Evolutionary conservation across 2,797 vertebrate species (phyloP).

Genomic region (Parauchenoglanis punctatus): DNA sequence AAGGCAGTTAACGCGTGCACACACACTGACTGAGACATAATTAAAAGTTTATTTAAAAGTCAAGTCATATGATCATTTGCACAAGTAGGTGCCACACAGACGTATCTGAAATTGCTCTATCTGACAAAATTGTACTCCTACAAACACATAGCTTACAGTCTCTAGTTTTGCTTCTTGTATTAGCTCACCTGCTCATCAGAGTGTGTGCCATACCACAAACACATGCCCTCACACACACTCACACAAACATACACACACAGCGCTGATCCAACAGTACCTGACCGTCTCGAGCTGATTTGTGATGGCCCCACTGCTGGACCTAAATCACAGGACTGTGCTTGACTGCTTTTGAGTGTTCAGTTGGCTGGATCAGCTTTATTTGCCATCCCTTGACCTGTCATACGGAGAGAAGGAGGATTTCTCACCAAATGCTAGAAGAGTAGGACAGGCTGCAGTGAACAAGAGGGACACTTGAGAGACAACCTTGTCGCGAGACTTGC

Average conservation of each 20-base stretch:
- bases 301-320: slow-evolving; percentile 33
- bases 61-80: slow-evolving; percentile 41
- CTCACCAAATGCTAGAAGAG: slow-evolving; percentile 22
- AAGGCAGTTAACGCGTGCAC: slow-evolving; percentile 20
- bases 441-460: slow-evolving; percentile 22
- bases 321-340: slow-evolving; percentile 38
- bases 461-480: slow-evolving; percentile 26
- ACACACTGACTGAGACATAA: slow-evolving; percentile 17
- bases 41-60: slow-evolving; percentile 30
- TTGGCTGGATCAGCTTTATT: slow-evolving; percentile 46
- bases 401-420: slow-evolving; percentile 19
- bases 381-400: slow-evolving; percentile 27
- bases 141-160: slow-evolving; percentile 44
- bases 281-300: slow-evolving; percentile 33
- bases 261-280: slow-evolving; percentile 29
- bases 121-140: slow-evolving; percentile 29
- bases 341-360: slow-evolving; percentile 25
- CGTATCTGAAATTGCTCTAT: slow-evolving; percentile 57
- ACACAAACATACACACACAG: neutral
- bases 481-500: slow-evolving; percentile 22
- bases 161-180: slow-evolving; percentile 38
- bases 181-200: slow-evolving; percentile 20
- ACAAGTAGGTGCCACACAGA: slow-evolving; percentile 43
- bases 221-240: neutral
- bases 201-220: slow-evolving; percentile 9